Conservation (phyloP, 2,797 vertebrate genomes). For the Hypotaenidia okinawae region DNA sequence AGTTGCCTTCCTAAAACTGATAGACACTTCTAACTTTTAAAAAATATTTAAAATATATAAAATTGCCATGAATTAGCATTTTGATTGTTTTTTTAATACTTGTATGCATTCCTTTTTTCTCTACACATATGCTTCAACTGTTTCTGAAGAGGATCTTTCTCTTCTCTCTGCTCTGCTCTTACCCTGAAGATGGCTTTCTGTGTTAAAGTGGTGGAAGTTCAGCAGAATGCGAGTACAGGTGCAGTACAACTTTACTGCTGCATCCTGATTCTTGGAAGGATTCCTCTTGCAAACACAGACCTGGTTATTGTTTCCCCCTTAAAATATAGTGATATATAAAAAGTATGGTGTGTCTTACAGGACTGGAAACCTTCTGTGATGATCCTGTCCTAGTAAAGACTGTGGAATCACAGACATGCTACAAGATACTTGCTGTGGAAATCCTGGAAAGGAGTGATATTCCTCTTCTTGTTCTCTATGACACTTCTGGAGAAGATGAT, state of each 20-base stretch:
- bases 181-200: not conserved
- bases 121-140: not conserved
- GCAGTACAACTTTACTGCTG: not conserved
- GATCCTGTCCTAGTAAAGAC: slow-evolving; percentile 81
- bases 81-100: not conserved
- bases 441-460: slow-evolving; percentile 81
- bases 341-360: slow-evolving; percentile 70
- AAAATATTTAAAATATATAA: not conserved
- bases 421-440: slow-evolving; percentile 91
- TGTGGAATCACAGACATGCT: slow-evolving; percentile 84
- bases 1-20: not conserved
- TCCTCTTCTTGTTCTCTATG: slow-evolving; percentile 88
- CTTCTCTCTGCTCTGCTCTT: not conserved
- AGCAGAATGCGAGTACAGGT: not conserved
- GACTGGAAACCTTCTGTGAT: slow-evolving; percentile 86
- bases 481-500: slow-evolving; percentile 92
- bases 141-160: not conserved
- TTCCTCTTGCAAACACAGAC: not conserved
- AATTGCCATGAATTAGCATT: not conserved
- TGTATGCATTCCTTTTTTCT: not conserved
- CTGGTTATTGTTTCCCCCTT: not conserved
- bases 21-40: not conserved
- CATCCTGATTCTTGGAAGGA: not conserved
- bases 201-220: not conserved
- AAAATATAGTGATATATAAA: not conserved